Evolutionary conservation across 1,140 invertebrate species (phyloP).

Genomic region (Drosophila lowei): DNA sequence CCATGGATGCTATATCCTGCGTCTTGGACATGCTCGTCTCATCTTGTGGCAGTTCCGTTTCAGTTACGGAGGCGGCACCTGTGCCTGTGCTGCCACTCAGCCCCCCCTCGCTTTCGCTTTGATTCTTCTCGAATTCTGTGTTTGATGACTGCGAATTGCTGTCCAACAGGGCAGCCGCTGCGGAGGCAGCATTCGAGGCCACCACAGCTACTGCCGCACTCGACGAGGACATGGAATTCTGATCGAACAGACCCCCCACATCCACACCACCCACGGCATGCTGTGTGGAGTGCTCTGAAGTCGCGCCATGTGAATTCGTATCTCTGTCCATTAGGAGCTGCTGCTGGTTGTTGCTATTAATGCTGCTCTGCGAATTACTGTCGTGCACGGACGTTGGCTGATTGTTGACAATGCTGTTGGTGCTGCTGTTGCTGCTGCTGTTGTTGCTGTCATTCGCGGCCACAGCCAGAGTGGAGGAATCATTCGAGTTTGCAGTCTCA

Average conservation of each 20-base stretch:
- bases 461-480: slow-evolving; percentile 76
- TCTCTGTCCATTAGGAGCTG: slow-evolving; percentile 62
- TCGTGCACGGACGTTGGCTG: slow-evolving; percentile 80
- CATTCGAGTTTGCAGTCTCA: slow-evolving; percentile 79
- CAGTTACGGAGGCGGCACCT: slow-evolving; percentile 18
- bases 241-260: slow-evolving; percentile 74
- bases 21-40: slow-evolving; percentile 61
- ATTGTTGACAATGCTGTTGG: slow-evolving; percentile 81
- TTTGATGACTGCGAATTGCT: slow-evolving; percentile 79
- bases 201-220: slow-evolving; percentile 62
- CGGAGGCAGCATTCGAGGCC: slow-evolving; percentile 64
- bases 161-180: slow-evolving; percentile 71
- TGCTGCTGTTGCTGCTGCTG: slow-evolving; percentile 80
- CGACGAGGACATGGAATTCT: slow-evolving; percentile 81
- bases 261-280: slow-evolving; percentile 50
- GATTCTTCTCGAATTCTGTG: slow-evolving; percentile 64
- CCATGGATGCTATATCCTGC: slow-evolving; percentile 36
- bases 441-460: slow-evolving; percentile 81
- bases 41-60: slow-evolving; percentile 50
- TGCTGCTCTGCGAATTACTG: slow-evolving; percentile 80
- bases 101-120: slow-evolving; percentile 33
- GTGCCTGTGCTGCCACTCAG: slow-evolving; percentile 22
- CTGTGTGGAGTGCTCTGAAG: slow-evolving; percentile 55
- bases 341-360: slow-evolving; percentile 78
- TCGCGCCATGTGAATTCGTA: slow-evolving; percentile 61